These are phyloP conservation scores for Halocaridina rubra DNA, from an alignment of 2,888 invertebrate species.

Conservation along the genomic window DNA sequence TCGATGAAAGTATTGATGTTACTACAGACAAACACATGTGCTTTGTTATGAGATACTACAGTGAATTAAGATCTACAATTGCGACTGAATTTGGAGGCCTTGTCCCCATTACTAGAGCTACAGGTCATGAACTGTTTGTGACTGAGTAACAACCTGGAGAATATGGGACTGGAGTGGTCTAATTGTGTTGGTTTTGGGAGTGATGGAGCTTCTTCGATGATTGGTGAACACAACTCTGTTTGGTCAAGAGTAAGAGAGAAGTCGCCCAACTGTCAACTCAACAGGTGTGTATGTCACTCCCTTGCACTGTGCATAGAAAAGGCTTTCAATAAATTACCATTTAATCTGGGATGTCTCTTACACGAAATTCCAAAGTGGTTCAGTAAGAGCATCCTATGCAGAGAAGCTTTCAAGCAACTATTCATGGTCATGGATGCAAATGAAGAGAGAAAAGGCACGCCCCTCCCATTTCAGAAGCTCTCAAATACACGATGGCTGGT, in stretches of 20 bases:
- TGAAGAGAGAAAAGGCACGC: too few species aligned
- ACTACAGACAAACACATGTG: neutral
- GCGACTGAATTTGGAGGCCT: too few species aligned
- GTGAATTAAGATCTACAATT: too few species aligned
- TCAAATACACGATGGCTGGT: neutral
- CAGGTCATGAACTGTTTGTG: too few species aligned
- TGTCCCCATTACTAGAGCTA: too few species aligned
- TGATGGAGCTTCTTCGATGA: constrained; percentile 13
- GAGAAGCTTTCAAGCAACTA: constrained; percentile 6
- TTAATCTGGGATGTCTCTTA: neutral
- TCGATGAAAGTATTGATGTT: neutral
- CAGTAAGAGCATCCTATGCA: constrained; percentile 9
- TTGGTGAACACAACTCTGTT: too few species aligned
- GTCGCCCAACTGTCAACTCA: neutral
- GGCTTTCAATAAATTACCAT: neutral
- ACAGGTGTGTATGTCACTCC: neutral
- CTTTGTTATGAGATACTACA: constrained; percentile 16
- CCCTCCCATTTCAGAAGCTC: neutral
- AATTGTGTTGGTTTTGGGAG: too few species aligned
- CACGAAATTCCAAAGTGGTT: constrained; percentile 5
- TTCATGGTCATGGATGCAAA: too few species aligned
- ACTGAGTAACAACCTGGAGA: neutral
- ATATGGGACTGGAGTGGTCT: constrained; percentile 7
- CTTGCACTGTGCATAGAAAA: neutral
- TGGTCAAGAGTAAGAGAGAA: too few species aligned